Percentiles rank a stretch among this genome's conserved stretches.
These are phyloP conservation scores for Leptarthrus brevirostris DNA, from an alignment of 2,888 invertebrate species.

Conservation along the genomic window DNA sequence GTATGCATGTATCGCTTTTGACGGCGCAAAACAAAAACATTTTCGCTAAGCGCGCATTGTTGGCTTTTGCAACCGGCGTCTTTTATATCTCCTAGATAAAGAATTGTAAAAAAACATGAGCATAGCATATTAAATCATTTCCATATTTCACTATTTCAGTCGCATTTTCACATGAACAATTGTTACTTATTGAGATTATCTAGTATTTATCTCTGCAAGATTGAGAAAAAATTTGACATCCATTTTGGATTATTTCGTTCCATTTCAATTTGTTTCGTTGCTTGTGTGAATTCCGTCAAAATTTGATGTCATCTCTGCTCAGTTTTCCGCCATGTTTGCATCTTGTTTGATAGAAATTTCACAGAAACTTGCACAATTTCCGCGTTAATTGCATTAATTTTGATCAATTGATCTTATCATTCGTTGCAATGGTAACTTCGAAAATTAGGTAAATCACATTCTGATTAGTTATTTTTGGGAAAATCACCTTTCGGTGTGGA, in stretches of 20 bases:
- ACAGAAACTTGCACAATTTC: constrained; percentile 32
- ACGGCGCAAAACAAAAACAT: constrained; percentile 46
- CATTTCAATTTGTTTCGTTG: constrained; percentile 41
- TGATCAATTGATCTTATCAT: constrained; percentile 5
- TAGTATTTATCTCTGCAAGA: neutral
- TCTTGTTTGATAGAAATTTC: neutral
- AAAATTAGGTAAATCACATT: constrained; percentile 17
- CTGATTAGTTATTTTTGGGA: constrained; percentile 18
- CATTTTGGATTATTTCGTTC: constrained; percentile 53
- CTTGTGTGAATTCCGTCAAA: constrained; percentile 19
- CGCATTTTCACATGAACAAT: constrained; percentile 15
- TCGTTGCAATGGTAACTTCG: constrained; percentile 2
- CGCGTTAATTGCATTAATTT: constrained; percentile 31
- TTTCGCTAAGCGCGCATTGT: constrained; percentile 38
- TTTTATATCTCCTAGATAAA: constrained; percentile 18
- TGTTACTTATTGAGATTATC: constrained; percentile 1
- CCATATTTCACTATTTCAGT: neutral
- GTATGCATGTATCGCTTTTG: constrained; percentile 20
- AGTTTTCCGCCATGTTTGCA: constrained; percentile 39
- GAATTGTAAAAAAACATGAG: neutral
- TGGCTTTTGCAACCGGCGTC: constrained; percentile 38
- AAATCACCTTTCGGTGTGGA: constrained; percentile 31
- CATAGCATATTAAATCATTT: constrained; percentile 9
- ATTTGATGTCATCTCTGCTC: constrained; percentile 36
- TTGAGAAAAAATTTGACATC: constrained; percentile 50